Evolutionary conservation across 1,140 invertebrate genomes (phyloP), one percentile per base, ranked within the genome.

Genomic region (Nebria ingens): DNA sequence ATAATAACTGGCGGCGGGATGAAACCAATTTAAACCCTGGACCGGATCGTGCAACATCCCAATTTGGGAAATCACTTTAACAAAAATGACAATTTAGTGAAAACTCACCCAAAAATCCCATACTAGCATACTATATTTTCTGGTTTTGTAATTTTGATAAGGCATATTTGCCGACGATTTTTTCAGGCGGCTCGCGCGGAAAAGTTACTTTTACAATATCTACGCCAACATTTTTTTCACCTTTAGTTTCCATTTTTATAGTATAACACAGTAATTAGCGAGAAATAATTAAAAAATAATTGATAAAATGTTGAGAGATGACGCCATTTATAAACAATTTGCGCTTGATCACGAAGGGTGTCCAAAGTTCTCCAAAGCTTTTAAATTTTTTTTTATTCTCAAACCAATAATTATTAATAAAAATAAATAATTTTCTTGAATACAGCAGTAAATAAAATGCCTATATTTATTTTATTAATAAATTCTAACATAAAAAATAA

Each of bases 61-160:
- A 72, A 62, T 69, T 64, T 20, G 70, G 69, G 62, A 71, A 66
- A 58, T 68, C n/a, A 65, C 56, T 68, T 68, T 55, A 13, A 52
- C 21, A 3, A 2, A 42, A 50, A 2, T 50, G 2, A 49, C 20
- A 17, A 2, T 49, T 13, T 15, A 20, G 19, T 22, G 13, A n/a
- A 34, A 19, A 54, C 19, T 40, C 15, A 11, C 12, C 13, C 12
- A 2, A 15, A 49, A 49, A 1, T 17, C 20, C 2, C 17, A 17
- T 2, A 1, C 15, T 1, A 17, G 11, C 42, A 17, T 49, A 49
- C 42, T 19, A 17, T 11, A 49, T 19, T 11, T 19, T 13, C 20
- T 49, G 11, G 6, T 17, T 13, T 49, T 49, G 13, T 15, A 19
- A 13, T 49, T 49, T 49, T 15, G 42, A 49, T 49, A 15, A 13